Evolutionary conservation across 1,140 invertebrate genomes (phyloP).

Genomic region (Drosophila baimaii): DNA sequence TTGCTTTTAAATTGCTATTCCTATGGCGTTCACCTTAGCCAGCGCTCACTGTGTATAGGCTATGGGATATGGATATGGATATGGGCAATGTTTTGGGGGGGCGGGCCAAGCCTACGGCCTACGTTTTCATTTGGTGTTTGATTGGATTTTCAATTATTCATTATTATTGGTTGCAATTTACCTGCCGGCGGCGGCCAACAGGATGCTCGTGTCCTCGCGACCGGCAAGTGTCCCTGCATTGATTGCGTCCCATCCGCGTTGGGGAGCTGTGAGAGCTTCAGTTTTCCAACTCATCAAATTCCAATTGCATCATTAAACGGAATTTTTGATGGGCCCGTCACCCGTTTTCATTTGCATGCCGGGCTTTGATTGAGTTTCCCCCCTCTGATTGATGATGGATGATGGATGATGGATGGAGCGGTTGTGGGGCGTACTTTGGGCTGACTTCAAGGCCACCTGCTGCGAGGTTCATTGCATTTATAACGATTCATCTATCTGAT

Average conservation of each 20-base stretch:
- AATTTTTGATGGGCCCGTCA: slow-evolving; percentile 72
- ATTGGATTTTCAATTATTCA: slow-evolving; percentile 85
- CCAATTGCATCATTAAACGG: slow-evolving; percentile 84
- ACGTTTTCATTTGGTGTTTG: slow-evolving; percentile 84
- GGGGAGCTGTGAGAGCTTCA: slow-evolving; percentile 38
- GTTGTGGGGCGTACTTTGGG: neutral
- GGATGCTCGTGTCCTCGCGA: neutral
- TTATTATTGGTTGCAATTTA: slow-evolving; percentile 84
- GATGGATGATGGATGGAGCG: too few relatives aligned
- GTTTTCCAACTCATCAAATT: slow-evolving; percentile 83
- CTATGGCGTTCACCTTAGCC: neutral
- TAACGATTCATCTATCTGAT: neutral
- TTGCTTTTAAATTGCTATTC: too few relatives aligned
- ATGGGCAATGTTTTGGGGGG: slow-evolving; percentile 41
- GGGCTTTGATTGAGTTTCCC: slow-evolving; percentile 22
- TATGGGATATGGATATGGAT: slow-evolving; percentile 44
- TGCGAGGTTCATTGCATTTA: slow-evolving; percentile 31
- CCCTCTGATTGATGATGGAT: neutral
- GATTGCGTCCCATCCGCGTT: slow-evolving; percentile 66
- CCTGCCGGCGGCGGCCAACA: slow-evolving; percentile 47
- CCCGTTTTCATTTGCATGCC: slow-evolving; percentile 30
- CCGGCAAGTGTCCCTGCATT: slow-evolving; percentile 66
- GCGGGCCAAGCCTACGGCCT: slow-evolving; percentile 48
- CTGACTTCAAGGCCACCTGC: slow-evolving; percentile 11
- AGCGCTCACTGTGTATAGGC: neutral